Base-by-base conservation (phyloP, 2,113 vertebrate genomes). In the Bujurquina vittata region DNA sequence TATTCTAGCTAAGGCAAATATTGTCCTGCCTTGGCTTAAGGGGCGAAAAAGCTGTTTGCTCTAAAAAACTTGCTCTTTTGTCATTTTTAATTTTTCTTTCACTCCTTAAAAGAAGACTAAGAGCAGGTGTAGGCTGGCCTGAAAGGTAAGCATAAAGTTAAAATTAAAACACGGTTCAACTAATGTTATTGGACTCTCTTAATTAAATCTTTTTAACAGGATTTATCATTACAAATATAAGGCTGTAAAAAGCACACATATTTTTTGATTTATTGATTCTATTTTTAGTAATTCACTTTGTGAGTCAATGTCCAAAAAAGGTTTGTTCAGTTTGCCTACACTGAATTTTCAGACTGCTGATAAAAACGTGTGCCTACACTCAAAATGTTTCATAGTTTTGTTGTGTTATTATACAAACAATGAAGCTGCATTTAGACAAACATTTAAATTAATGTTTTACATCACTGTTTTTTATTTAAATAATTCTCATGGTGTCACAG, bases 1-100 rank as follows among this genome's bases (percentile, higher is more conserved):
- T 98, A 98, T 98, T 97, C 96, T 97, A 97, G 96, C 94, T 90
- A 97, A 96, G 95, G 97, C 96, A 97, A 98, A 98, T 97, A 97
- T 97, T 98, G 97, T 97, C 96, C 96, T 95, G 97, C 94, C 96
- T 96, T 56, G 96, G 96, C 94, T 96, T 96, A 97, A 95, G 94
- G 96, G 95, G 93, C 93, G 85, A 94, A 94, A 95, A 95, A 96
- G 95, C 95, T 96, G 96, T 98, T 98, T 97, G 94, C 94, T 91
- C 87, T 96, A 93, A 95, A 96, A 95, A 96, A 95, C 95, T 94
- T 96, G 93, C 93, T 94, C 93, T 59, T 69, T 93, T 90, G 29
- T 52, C 10, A 10, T 62, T 0, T 1, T 10, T 10, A 46, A 22
- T 88, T 95, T 23, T 55, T 85, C 69, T 77, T 58, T 74, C 22